Conservation (phyloP, 1,140 invertebrate genomes). For the Cyclina sinensis region DNA sequence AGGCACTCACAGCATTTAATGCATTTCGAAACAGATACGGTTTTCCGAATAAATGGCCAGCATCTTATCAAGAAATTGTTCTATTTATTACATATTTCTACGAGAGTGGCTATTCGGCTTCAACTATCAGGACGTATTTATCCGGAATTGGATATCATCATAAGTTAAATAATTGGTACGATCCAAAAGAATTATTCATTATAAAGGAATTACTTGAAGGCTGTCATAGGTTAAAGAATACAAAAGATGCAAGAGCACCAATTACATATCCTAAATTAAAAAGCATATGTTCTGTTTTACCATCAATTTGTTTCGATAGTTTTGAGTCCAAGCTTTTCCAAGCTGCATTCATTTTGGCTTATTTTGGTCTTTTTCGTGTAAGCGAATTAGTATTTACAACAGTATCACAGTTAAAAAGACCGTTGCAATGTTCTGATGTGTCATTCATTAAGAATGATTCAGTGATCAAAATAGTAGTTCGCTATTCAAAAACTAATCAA, state of each 20-base stretch:
- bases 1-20: background rate
- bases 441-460: background rate
- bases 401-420: background rate
- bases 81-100: conserved; percentile 15
- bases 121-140: conserved; percentile 17
- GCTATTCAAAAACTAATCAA: background rate
- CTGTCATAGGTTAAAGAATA: background rate
- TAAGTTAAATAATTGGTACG: background rate
- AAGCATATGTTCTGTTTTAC: background rate
- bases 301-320: background rate
- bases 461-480: background rate
- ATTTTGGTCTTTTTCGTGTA: conserved; percentile 21
- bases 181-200: background rate
- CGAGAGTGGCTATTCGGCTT: background rate
- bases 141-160: conserved; percentile 6
- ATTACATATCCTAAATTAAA: background rate
- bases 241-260: background rate
- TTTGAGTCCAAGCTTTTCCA: background rate
- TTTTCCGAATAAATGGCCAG: background rate
- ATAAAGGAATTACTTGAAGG: conserved; percentile 27
- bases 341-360: conserved; percentile 3
- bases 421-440: background rate
- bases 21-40: background rate
- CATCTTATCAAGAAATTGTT: background rate
- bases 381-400: conserved; percentile 7